These are phyloP conservation scores for Atractosteus spatula DNA, from an alignment of 2,113 vertebrate genomes.

Conservation along the genomic window DNA sequence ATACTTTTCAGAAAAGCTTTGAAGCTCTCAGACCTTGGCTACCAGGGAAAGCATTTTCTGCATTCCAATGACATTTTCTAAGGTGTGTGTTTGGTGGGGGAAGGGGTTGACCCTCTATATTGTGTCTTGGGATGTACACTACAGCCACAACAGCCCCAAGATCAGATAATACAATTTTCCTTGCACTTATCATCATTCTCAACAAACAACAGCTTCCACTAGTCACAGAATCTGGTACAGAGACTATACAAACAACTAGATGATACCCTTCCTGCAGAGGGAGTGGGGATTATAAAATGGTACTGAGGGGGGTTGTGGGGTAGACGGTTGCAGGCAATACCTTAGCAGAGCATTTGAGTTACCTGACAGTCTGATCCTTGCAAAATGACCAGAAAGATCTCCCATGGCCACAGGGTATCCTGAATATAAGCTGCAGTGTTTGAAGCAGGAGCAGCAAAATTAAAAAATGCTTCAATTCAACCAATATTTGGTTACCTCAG, in stretches of 20 bases:
- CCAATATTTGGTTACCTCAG: too few relatives aligned
- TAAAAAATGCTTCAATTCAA: too few relatives aligned
- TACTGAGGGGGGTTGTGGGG: too few relatives aligned
- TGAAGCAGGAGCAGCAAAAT: too few relatives aligned
- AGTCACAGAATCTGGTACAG: slow-evolving; percentile 21
- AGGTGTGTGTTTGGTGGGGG: background rate
- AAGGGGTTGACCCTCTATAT: background rate
- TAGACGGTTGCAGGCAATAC: too few relatives aligned
- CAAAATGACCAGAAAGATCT: too few relatives aligned
- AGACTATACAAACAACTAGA: background rate
- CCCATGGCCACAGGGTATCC: too few relatives aligned
- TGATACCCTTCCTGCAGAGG: background rate
- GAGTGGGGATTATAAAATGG: background rate
- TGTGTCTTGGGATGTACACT: background rate
- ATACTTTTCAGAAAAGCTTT: too few relatives aligned
- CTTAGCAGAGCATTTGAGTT: too few relatives aligned
- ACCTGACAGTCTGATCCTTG: too few relatives aligned
- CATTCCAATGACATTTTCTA: background rate
- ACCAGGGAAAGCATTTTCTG: background rate
- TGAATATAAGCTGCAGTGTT: too few relatives aligned
- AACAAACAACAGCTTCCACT: background rate
- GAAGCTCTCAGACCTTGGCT: too few relatives aligned
- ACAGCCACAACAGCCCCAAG: background rate
- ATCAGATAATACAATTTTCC: background rate
- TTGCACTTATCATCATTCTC: background rate